Evolutionary conservation across 2,113 vertebrate genomes (phyloP).

Genomic region (Indicator maculatus): DNA sequence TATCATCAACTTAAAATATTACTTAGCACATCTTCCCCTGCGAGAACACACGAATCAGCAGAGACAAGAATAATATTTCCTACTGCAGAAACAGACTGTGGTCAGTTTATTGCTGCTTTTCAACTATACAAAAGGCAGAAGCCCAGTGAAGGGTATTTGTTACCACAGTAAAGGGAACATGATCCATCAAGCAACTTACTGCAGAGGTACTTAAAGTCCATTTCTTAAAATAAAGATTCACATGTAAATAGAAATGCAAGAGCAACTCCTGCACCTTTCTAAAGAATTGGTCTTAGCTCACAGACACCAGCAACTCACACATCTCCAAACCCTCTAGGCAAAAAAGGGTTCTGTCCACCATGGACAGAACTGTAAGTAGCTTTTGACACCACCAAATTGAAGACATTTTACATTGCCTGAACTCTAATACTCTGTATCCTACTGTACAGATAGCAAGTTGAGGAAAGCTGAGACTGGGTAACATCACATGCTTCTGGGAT

Average conservation of each 20-base stretch:
- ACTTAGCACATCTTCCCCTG: not conserved
- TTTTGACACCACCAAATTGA: not conserved
- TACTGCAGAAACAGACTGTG: not conserved
- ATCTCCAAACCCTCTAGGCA: fast-evolving
- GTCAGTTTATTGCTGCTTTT: not conserved
- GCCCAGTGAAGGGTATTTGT: not conserved
- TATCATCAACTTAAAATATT: not conserved
- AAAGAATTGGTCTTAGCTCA: not conserved
- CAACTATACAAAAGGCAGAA: not conserved
- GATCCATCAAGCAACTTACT: not conserved
- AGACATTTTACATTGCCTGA: not conserved
- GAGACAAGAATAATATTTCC: not conserved
- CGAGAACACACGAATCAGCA: not conserved
- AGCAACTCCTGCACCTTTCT: not conserved
- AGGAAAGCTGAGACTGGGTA: not conserved
- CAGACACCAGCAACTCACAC: not conserved
- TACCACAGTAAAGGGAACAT: not conserved
- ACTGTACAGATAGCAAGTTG: not conserved
- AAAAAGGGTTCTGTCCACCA: not conserved
- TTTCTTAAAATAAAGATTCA: not conserved
- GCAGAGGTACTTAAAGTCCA: not conserved
- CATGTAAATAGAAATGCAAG: not conserved
- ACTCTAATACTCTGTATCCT: not conserved
- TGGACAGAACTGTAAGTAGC: not conserved
- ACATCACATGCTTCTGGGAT: not conserved